These are phyloP conservation scores for Pelodiscus sinensis DNA, from an alignment of 2,113 vertebrate genomes.

Conservation along the genomic window DNA sequence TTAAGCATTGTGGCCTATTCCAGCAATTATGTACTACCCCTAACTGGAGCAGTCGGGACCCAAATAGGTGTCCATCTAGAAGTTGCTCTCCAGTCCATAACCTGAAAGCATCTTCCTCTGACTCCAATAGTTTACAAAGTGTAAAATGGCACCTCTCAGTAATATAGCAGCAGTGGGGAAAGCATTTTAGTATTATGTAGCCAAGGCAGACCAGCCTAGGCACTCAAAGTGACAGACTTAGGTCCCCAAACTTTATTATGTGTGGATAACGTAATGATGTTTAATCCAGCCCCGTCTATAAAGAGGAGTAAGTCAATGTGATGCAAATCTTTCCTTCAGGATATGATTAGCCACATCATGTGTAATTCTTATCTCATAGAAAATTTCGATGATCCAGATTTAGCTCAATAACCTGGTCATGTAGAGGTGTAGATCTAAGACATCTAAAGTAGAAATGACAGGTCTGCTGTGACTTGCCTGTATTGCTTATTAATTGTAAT, in stretches of 20 bases:
- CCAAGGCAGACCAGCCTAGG: not conserved
- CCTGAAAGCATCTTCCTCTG: not conserved
- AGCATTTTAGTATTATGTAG: not conserved
- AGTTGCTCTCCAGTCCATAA: not conserved
- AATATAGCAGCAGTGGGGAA: not conserved
- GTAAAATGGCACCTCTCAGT: not conserved
- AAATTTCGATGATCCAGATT: not conserved
- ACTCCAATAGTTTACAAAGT: not conserved
- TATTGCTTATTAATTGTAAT: not conserved
- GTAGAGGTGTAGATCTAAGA: not conserved
- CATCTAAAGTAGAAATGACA: not conserved
- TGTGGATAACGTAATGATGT: not conserved
- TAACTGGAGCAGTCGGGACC: not conserved
- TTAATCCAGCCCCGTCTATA: not conserved
- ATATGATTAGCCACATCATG: not conserved
- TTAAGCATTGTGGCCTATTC: not conserved
- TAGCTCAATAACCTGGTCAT: not conserved
- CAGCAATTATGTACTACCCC: not conserved
- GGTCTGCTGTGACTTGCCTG: not conserved
- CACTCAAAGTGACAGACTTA: not conserved
- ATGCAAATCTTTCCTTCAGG: not conserved
- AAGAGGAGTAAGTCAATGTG: not conserved
- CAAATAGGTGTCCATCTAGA: not conserved
- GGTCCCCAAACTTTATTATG: not conserved
- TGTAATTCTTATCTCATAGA: not conserved